Evolutionary conservation across 2,888 invertebrate genomes (phyloP), one percentile per base, ranked within the genome.

Genomic region (Eristalinus sepulchralis): DNA sequence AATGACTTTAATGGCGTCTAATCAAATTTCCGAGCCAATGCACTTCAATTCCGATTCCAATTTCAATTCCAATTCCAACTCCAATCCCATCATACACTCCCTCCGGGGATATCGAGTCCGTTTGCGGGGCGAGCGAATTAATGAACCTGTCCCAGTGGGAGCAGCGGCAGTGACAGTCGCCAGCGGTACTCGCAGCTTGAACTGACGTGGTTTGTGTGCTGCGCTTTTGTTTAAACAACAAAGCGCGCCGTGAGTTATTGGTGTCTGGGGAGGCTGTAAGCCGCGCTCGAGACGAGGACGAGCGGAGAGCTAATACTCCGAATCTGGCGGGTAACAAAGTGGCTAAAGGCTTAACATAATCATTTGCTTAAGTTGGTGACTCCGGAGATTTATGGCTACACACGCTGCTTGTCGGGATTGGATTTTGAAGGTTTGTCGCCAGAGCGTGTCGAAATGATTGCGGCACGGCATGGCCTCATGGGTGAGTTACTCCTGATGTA

Each of bases 21-120:
- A 73, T 78, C 82, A 82, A 81, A 77, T 39, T 81, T 70, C 81
- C 77, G 72, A 64, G 72, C 77, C 80, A 80, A 80, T 84, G 76
- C 67, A 77, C 72, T 81, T 66, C 57, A 63, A 71, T 64, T 62
- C 82, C 62, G 2, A 17, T 8, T 47, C 47, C 47, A 47, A 17
- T 17, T 17, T 8, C n/a, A n/a, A 39, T 39, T 4, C 4, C n/a
- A 39, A 39, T n/a, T 39, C 13, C 6, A 31, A 31, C 31, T 31
- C 4, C 47, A 17, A 47, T n/a, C 6, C 27, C 2, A 27, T 3
- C 27, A 27, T 47, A 6, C 8, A 47, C 10, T 34, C 34, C 34
- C 34, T 8, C 9, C 6, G 34, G 34, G 1, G 34, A 47, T 5
- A 8, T 47, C 47, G 6, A 47, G 5, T 17, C 6, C 39, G 73